Evolutionary conservation across 2,113 vertebrate genomes (phyloP).

Genomic region (Azemiops feae): DNA sequence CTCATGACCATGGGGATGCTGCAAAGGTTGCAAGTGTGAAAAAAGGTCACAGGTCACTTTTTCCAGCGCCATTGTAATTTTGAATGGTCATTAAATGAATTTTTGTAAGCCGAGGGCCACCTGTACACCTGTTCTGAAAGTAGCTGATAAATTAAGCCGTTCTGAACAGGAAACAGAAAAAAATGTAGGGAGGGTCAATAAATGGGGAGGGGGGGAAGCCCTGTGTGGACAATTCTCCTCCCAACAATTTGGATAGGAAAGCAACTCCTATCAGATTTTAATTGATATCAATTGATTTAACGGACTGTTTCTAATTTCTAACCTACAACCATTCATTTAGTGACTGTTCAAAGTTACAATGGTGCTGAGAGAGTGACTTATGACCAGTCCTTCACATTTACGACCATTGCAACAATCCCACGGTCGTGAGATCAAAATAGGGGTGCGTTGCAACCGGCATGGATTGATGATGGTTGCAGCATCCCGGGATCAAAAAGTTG

Average conservation of each 20-base stretch:
- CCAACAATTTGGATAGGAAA: not conserved
- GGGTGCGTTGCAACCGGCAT: not conserved
- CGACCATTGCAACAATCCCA: not conserved
- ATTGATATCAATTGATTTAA: not conserved
- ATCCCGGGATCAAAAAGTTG: not conserved
- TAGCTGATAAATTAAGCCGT: not conserved
- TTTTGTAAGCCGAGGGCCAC: not conserved
- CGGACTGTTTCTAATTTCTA: not conserved
- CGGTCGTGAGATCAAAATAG: not conserved
- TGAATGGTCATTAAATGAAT: not conserved
- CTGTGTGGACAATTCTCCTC: not conserved
- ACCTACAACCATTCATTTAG: not conserved
- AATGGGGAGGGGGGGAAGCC: not conserved
- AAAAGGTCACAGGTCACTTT: not conserved
- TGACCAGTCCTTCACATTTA: not conserved
- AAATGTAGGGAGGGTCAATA: not conserved
- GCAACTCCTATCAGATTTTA: not conserved
- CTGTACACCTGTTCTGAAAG: not conserved
- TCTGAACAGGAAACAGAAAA: not conserved
- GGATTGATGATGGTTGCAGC: not conserved
- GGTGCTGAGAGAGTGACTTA: not conserved
- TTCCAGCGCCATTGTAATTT: not conserved
- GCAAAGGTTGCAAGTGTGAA: not conserved
- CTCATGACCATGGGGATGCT: not conserved
- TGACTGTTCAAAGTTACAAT: not conserved